Base-by-base conservation (phyloP, 1,140 invertebrate genomes). In the Euwallacea similis region DNA sequence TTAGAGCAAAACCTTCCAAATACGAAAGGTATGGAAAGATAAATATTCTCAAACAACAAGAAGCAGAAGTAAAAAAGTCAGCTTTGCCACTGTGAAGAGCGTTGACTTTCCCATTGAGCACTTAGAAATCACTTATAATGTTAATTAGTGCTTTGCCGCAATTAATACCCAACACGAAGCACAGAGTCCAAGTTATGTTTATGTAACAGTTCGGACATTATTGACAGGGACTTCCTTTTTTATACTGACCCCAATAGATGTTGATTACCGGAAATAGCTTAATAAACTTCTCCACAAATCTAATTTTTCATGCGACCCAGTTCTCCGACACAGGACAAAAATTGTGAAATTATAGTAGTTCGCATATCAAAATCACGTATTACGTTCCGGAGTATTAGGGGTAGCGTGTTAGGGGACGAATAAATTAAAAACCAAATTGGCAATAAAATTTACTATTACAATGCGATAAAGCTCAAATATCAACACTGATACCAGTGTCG, bases 81-180 rank as follows among this genome's bases (percentile, higher is more conserved):
- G 21, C 21, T 33, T 4, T 33, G 21, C 21, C 21, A 33, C 21
- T 33, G 21, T 4, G 21, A 61, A 61, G 58, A 61, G 13, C 61
- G 44, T 63, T 63, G 61, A 63, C 61, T 46, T 63, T 50, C 44
- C 61, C 61, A 63, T 63, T 63, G 61, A 63, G 10, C 61, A 66
- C 64, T 66, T 42, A 21, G 64, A 66, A 55, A 55, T 66, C 41
- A 55, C 54, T 66, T 66, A 66, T 8, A 16, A 54, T 66, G 33
- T 66, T 55, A 66, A 66, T 66, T 66, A 56, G 16, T 66, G n/a
- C 61, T 63, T 61, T 3, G 42, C 58, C 16, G 21, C 33, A 43
- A 61, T 61, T 41, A 43, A 11, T 43, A 10, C 10, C 16, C 15
- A 42, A 61, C 8, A 41, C 42, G 42, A 15, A 9, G 21, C 58